These are phyloP conservation scores for Serranus cabrilla DNA, from an alignment of 2,797 vertebrate species.

Conservation along the genomic window DNA sequence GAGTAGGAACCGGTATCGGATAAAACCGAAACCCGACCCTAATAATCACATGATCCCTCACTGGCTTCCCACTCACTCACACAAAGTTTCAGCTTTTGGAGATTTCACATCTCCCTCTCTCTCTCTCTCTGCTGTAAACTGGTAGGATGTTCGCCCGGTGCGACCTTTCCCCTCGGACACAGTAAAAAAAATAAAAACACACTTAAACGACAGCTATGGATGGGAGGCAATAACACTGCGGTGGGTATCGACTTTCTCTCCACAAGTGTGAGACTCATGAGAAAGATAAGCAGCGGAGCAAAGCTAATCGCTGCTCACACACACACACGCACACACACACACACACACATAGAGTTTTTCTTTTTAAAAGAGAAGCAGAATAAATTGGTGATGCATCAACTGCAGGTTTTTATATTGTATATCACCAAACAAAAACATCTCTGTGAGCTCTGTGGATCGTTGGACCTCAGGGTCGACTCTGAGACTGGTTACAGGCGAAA, in stretches of 20 bases:
- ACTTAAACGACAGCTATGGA: slow-evolving; percentile 43
- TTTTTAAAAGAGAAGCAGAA: slow-evolving; percentile 11
- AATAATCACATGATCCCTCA: background rate
- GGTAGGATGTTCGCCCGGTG: background rate
- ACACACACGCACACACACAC: background rate
- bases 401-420: background rate
- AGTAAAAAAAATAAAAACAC: background rate
- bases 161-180: slow-evolving; percentile 1
- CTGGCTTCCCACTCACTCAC: background rate
- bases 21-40: no score
- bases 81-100: background rate
- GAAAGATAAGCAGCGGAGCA: slow-evolving; percentile 34
- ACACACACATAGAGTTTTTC: background rate
- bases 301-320: slow-evolving; percentile 36
- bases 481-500: background rate
- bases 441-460: background rate
- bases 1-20: no score
- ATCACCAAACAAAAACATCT: background rate
- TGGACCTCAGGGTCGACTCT: background rate
- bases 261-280: slow-evolving; percentile 27
- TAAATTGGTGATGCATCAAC: background rate
- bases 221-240: slow-evolving; percentile 8
- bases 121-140: slow-evolving; percentile 1
- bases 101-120: background rate
- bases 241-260: slow-evolving; percentile 52